Evolutionary conservation across 2,113 vertebrate species (phyloP), one percentile per base, ranked within the genome.

Genomic region (Nothoprocta perdicaria): DNA sequence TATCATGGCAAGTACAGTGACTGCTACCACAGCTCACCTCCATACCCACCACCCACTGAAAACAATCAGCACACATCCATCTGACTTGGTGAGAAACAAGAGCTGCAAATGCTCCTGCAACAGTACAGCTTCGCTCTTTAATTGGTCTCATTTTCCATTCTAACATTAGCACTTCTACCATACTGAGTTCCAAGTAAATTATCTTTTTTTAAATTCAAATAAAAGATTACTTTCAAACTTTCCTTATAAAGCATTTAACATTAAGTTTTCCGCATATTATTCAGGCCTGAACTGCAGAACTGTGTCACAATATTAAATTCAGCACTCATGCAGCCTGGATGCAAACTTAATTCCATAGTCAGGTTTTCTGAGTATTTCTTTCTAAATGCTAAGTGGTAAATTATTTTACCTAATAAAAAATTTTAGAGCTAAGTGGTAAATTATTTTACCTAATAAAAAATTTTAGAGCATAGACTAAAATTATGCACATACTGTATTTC

Each of bases 1-100:
- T 33, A 93, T 16, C 62, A 84, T 29, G 26, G 9, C 45, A 93
- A 95, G 45, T 87, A 50, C 38, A 66, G 43, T 38, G 66, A 43
- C 38, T 88, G 57, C 38, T 71, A 67, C 75, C 0, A 0, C 8
- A 58, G 87, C 63, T 80, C 7, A 55, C 27, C 14, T 60, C 17
- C 45, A 75, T 9, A 85, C 23, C 58, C 69, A 41, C 78, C 63
- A 58, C 17, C 40, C 38, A 24, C 22, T 72, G 27, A 53, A 85
- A 92, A 88, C 38, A 89, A 77, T 8, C 40, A 63, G 63, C 69
- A 29, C 10, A 1, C 6, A 71, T 41, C 16, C 75, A 46, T 57
- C n/a, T 57, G 15, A 86, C 50, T 60, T 45, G 13, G 45, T 19
- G 3, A 62, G 23, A 60, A 73, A 52, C 8, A 62, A 40, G 11